Base-by-base conservation (phyloP, 2,797 vertebrate species). In the Rhabdomys pumilio region DNA sequence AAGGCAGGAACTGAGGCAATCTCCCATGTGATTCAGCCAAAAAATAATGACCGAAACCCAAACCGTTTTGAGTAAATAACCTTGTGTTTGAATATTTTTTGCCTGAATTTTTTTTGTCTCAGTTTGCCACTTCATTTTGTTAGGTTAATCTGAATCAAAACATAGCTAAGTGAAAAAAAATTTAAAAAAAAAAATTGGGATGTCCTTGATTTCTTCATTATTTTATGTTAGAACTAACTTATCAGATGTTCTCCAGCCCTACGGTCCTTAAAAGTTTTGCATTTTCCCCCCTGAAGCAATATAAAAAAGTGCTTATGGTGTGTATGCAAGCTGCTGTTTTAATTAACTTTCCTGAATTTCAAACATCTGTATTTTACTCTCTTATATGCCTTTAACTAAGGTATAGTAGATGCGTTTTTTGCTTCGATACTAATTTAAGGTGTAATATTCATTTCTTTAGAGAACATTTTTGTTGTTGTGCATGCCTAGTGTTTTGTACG, bases 401-500 rank as follows among this genome's bases (percentile, higher is more conserved):
- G 99, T 99, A 99, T 98, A 99, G 98, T 99, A 99, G 98, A 99
- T 99, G 98, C 99, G 98, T 99, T 99, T 99, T 99, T 99, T 99
- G 99, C 99, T 99, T 99, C 98, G 94, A 98, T 99, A 99, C 99
- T 99, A 99, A 99, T 99, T 98, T 98, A 98, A 98, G 97, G 98
- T 99, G 98, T 99, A 99, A 99, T 99, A 98, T 99, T 98, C 98
- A 99, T 99, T 99, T 99, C 98, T 98, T 99, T 99, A 99, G 99
- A 99, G 99, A 99, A 99, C 98, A 98, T 99, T 99, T 98, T 99
- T 99, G 99, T 99, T 99, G 99, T 99, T 99, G 99, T 99, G 99
- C 99, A 99, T 99, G 99, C 99, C 98, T 99, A 99, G 99, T 99
- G 99, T 99, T 99, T 99, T 99, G 99, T 99, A 99, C 99, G 99